Conservation (phyloP, 64 coral and sea anemone species). For the Cladopsammia gracilis region DNA sequence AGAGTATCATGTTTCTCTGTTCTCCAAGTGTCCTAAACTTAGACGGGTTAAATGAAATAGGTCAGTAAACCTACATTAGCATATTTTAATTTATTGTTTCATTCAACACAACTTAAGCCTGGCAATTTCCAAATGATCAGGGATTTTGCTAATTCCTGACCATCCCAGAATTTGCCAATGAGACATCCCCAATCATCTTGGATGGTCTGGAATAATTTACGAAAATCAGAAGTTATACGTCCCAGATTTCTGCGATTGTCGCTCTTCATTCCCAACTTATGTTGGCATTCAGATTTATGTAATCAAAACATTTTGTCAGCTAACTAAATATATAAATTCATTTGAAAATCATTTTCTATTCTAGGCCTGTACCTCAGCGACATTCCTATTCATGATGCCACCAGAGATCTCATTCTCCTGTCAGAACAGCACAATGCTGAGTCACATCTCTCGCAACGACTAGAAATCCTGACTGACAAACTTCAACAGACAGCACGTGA, state of each 20-base stretch:
- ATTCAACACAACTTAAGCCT: too few species aligned
- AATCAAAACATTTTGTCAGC: background rate
- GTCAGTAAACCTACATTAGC: slow-evolving; percentile 19
- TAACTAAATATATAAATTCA: background rate
- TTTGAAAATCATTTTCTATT: background rate
- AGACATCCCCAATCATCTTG: too few species aligned
- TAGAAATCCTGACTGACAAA: slow-evolving; percentile 98
- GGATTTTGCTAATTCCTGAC: too few species aligned
- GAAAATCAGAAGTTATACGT: too few species aligned
- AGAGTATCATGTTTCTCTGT: slow-evolving; percentile 91
- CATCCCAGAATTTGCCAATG: too few species aligned
- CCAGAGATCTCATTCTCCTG: slow-evolving; percentile 93
- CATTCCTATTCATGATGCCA: slow-evolving; percentile 99
- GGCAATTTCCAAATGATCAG: too few species aligned
- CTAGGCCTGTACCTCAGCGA: slow-evolving; percentile 98
- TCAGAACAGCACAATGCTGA: slow-evolving; percentile 99
- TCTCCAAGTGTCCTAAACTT: slow-evolving; percentile 98
- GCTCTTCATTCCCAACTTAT: too few species aligned
- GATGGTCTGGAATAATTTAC: too few species aligned
- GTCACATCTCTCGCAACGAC: slow-evolving; percentile 89
- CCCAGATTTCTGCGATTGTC: too few species aligned
- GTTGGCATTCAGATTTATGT: too few species aligned
- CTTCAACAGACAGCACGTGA: slow-evolving; percentile 97
- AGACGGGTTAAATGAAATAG: slow-evolving; percentile 99
- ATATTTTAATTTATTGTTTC: too few species aligned